Evolutionary conservation across 2,797 vertebrate genomes (phyloP).

Genomic region (Australoheros facetus): DNA sequence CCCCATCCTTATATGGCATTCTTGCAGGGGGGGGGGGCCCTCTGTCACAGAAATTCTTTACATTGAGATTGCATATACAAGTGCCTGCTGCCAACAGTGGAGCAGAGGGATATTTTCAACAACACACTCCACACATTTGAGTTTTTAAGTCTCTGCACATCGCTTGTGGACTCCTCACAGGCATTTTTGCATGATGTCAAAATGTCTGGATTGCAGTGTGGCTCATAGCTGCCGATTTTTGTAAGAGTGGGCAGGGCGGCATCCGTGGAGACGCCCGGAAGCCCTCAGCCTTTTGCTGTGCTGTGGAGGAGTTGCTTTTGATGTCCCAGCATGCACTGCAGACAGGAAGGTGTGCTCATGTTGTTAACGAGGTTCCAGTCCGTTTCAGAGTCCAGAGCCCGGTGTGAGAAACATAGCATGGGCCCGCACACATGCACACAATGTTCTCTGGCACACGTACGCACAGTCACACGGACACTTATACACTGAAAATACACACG

Average conservation of each 20-base stretch:
- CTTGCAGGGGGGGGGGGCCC: constrained; percentile 45
- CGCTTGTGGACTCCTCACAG: constrained; percentile 49
- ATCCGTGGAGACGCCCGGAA: constrained; percentile 45
- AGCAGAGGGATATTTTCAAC: constrained; percentile 57
- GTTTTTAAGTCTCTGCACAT: constrained; percentile 52
- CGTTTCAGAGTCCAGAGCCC: constrained; percentile 31
- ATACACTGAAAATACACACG: constrained; percentile 62
- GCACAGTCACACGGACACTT: constrained; percentile 25
- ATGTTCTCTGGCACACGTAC: constrained; percentile 5
- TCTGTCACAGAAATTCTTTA: constrained; percentile 65
- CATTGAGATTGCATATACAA: constrained; percentile 82
- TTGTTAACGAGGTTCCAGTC: constrained; percentile 51
- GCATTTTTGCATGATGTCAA: constrained; percentile 71
- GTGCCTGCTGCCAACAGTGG: constrained; percentile 57
- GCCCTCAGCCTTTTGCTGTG: constrained; percentile 63
- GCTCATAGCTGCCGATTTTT: constrained; percentile 79
- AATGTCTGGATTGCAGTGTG: constrained; percentile 68
- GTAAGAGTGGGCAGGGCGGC: constrained; percentile 57
- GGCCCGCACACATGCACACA: constrained; percentile 29
- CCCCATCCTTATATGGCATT: constrained; percentile 66
- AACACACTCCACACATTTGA: constrained; percentile 15
- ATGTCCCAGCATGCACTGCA: constrained; percentile 79
- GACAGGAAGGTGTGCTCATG: constrained; percentile 68
- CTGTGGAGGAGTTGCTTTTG: constrained; percentile 60
- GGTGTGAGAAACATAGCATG: constrained; percentile 35